Conservation (phyloP, 2,113 vertebrate species). For the Gnathonemus echidnorhynchus region DNA sequence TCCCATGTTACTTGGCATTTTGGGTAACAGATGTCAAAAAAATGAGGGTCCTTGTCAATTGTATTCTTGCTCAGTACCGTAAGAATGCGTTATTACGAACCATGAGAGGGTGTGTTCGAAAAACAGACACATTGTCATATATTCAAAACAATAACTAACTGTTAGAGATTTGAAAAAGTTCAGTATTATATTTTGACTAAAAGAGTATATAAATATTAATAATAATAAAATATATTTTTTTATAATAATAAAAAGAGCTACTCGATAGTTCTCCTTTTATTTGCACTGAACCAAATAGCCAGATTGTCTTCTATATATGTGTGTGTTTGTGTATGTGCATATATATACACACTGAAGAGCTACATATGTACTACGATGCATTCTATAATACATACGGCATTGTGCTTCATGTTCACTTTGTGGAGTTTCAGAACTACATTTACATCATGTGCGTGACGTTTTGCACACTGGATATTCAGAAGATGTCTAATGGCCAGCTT, state of each 20-base stretch:
- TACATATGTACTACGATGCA: neutral
- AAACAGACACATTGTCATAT: neutral
- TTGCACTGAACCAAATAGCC: neutral
- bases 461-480: neutral
- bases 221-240: no score
- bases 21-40: slow-evolving; percentile 1
- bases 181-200: neutral
- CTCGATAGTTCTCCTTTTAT: neutral
- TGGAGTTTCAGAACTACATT: neutral
- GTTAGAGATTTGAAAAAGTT: neutral
- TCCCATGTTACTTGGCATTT: neutral
- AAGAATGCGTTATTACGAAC: neutral
- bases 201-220: neutral
- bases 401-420: neutral
- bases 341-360: no score
- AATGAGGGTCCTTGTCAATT: neutral
- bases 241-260: neutral
- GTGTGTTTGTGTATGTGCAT: no score
- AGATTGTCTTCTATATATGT: neutral
- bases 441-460: neutral
- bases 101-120: neutral
- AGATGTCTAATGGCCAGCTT: neutral
- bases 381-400: neutral
- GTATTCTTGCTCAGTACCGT: neutral
- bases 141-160: neutral